Conservation (phyloP, 2,888 invertebrate species). For the Ennomos fuscantarius region DNA sequence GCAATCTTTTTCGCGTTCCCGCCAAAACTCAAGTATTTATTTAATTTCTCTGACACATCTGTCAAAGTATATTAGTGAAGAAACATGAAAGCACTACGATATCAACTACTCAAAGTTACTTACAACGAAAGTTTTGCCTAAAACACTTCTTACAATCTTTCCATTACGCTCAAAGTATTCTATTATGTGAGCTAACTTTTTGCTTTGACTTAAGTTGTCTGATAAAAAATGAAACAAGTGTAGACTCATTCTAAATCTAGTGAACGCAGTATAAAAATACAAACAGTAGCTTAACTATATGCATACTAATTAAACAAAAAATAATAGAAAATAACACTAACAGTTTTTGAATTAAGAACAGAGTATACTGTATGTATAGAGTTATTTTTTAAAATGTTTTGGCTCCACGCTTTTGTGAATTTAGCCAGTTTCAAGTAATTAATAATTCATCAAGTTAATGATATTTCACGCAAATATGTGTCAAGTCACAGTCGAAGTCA, state of each 20-base stretch:
- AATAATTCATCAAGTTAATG: no score
- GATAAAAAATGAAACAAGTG: constrained; percentile 38
- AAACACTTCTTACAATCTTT: constrained; percentile 31
- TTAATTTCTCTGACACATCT: not conserved
- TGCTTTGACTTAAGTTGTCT: constrained; percentile 37
- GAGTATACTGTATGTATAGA: no score
- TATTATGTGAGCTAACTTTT: constrained; percentile 37
- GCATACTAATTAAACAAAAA: no score
- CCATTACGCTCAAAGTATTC: constrained; percentile 34
- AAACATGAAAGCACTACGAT: constrained; percentile 6
- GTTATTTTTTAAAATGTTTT: no score
- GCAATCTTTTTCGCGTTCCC: no score
- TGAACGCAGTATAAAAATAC: not conserved
- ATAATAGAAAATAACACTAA: no score
- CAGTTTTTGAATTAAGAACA: no score
- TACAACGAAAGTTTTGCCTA: constrained; percentile 17
- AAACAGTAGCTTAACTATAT: constrained; percentile 2
- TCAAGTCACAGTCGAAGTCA: no score
- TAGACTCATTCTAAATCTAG: constrained; percentile 19
- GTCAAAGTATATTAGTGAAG: constrained; percentile 6
- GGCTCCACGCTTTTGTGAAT: no score
- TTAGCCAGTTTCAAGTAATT: no score
- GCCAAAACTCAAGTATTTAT: not conserved
- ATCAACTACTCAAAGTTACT: constrained; percentile 10
- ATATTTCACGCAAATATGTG: no score